Evolutionary conservation across 2,113 vertebrate genomes (phyloP), one percentile per base, ranked within the genome.

Genomic region (Pachypanchax playfairii): DNA sequence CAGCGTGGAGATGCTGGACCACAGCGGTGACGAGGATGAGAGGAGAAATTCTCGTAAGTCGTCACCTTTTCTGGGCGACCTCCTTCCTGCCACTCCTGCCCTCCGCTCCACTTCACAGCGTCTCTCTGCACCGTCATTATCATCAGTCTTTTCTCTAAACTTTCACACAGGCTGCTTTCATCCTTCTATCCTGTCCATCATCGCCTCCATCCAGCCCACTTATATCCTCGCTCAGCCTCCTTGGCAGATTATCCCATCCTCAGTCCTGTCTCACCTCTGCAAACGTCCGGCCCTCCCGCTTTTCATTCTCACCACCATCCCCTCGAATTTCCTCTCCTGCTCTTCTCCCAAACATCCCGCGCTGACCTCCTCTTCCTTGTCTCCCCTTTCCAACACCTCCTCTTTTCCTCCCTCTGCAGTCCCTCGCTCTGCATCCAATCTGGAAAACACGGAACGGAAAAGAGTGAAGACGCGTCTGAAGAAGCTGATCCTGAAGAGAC

Each of bases 401-500:
- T 42, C 25, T 67, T 63, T 8, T 52, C 51, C 44, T 75, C 70
- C 76, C 35, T 53, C 31, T 28, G 5, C 54, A 92, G 86, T 92
- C 47, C 89, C 88, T 54, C 90, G 88, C 25, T 91, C 88, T 3
- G 60, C 70, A 0, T 91, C 89, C 63, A 89, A 90, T 78, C 83
- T 88, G n/a, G 89, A 92, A 41, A 85, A 88, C 79, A 85, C 89
- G 0, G 94, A 95, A 77, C 90, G 89, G 76, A 96, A 95, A 64
- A 87, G 94, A 3, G 95, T 95, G 33, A 93, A 91, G 74, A 94
- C 88, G 56, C 92, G 94, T 13, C 83, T 98, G 65, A 94, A 93
- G 86, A 92, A 93, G 73, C 90, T 98, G 42, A 95, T 98, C 41
- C 70, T 91, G 14, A 94, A 91, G 83, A 92, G 95, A 50, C 96